A percentile compares a stretch with the other conserved stretches of the same genome.
phyloP scores from a whole-genome alignment of 2,888 invertebrate genomes.

The Drosophila mayaguana region DNA sequence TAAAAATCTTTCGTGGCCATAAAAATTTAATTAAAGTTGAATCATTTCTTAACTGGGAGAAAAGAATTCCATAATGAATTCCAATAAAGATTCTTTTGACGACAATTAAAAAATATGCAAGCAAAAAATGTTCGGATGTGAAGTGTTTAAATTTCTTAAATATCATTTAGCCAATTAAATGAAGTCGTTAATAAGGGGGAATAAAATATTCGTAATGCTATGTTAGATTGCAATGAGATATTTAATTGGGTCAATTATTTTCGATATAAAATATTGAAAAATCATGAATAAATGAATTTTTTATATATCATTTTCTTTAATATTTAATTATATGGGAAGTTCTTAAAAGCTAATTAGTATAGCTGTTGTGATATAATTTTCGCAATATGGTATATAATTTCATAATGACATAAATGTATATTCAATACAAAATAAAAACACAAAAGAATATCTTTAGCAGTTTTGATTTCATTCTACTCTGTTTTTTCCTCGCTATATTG shows the following conservation, averaged over 20 bases:
- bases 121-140: not conserved
- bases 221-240: not conserved
- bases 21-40: not conserved
- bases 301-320: too few species aligned
- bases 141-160: not conserved
- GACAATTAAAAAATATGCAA: not conserved
- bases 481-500: not conserved
- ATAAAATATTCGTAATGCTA: not conserved
- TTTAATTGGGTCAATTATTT: not conserved
- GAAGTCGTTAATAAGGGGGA: not conserved
- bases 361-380: not conserved
- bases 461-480: not conserved
- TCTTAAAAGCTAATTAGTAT: not conserved
- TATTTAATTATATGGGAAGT: not conserved
- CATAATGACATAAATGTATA: not conserved
- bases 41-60: not conserved
- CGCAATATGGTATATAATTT: not conserved
- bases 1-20: conserved; percentile 1
- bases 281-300: not conserved
- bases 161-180: not conserved
- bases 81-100: not conserved
- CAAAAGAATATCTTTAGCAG: not conserved
- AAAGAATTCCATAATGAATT: not conserved
- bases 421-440: too few species aligned
- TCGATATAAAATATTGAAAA: not conserved